Percentiles rank a stretch among this genome's conserved stretches.
These are phyloP conservation scores for Amitus sp. DNA, from an alignment of 2,888 invertebrate genomes.

Conservation along the genomic window DNA sequence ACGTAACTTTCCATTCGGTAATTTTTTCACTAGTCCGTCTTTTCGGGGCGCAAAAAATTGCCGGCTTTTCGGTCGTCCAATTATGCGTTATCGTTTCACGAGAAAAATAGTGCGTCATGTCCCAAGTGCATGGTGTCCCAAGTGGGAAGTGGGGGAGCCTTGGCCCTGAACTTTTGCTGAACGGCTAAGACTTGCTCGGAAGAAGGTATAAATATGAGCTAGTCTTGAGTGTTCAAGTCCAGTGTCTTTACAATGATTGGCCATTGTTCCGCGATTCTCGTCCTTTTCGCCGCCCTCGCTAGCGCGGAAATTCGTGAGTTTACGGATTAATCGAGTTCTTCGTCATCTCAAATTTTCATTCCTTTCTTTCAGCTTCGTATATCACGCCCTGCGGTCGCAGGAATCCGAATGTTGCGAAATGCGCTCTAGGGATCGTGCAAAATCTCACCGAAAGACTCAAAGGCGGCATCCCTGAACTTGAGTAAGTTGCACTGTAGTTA, in stretches of 20 bases:
- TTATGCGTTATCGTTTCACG: conserved; percentile 11
- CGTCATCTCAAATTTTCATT: background rate
- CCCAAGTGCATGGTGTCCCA: too few relatives aligned
- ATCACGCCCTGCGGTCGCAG: conserved; percentile 53
- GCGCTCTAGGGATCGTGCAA: conserved; percentile 48
- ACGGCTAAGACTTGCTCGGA: conserved; percentile 43
- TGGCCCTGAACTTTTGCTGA: conserved; percentile 50
- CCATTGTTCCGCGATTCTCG: conserved; percentile 6
- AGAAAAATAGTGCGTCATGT: background rate
- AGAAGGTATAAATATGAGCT: conserved; percentile 51
- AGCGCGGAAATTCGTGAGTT: conserved; percentile 53
- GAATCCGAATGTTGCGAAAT: conserved; percentile 52
- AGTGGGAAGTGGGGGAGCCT: conserved; percentile 27
- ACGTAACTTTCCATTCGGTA: too few relatives aligned
- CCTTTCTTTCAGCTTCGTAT: conserved; percentile 51
- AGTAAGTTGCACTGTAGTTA: too few relatives aligned
- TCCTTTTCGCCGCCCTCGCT: conserved; percentile 21
- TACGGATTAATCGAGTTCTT: background rate
- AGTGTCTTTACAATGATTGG: conserved; percentile 25
- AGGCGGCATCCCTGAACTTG: conserved; percentile 56
- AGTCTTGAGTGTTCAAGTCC: conserved; percentile 17
- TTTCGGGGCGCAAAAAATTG: too few relatives aligned
- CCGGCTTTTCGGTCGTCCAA: too few relatives aligned
- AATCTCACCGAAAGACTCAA: conserved; percentile 38
- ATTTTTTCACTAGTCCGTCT: too few relatives aligned